Conservation (phyloP, 2,797 vertebrate species). For the Brotogeris chrysoptera region DNA sequence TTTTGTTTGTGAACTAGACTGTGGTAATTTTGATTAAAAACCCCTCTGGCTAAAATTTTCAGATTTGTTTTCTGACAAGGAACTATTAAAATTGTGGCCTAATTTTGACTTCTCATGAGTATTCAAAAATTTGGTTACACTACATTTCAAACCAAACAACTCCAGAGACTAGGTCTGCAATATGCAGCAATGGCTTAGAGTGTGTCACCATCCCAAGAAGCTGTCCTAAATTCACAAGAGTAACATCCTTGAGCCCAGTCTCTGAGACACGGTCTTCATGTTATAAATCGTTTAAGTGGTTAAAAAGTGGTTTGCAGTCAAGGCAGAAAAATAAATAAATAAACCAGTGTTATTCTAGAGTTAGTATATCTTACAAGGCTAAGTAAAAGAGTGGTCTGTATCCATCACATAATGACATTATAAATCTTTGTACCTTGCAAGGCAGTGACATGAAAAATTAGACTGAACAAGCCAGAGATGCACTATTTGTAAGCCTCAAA, state of each 20-base stretch:
- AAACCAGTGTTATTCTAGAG: conserved; percentile 14
- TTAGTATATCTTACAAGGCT: conserved; percentile 49
- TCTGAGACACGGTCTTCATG: background rate
- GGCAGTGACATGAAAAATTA: conserved; percentile 79
- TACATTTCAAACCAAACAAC: background rate
- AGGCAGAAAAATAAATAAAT: conserved; percentile 54
- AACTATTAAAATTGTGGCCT: background rate
- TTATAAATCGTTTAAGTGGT: background rate
- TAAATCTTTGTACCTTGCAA: conserved; percentile 75
- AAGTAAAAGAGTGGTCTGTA: conserved; percentile 65
- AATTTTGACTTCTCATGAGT: background rate
- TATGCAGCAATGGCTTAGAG: background rate
- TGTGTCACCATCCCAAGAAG: background rate
- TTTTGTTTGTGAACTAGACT: background rate
- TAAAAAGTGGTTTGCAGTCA: conserved; percentile 20
- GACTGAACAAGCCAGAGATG: conserved; percentile 71
- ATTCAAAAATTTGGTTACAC: background rate
- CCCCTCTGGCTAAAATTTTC: background rate
- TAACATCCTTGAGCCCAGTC: background rate
- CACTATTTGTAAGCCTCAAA: conserved; percentile 75
- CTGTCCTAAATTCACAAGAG: conserved; percentile 10
- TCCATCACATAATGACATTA: conserved; percentile 71
- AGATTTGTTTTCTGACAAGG: background rate
- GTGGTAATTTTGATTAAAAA: background rate
- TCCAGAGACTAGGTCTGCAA: background rate